phyloP scores from a whole-genome alignment of 2,113 vertebrate species.

The Corydoras sp. region DNA sequence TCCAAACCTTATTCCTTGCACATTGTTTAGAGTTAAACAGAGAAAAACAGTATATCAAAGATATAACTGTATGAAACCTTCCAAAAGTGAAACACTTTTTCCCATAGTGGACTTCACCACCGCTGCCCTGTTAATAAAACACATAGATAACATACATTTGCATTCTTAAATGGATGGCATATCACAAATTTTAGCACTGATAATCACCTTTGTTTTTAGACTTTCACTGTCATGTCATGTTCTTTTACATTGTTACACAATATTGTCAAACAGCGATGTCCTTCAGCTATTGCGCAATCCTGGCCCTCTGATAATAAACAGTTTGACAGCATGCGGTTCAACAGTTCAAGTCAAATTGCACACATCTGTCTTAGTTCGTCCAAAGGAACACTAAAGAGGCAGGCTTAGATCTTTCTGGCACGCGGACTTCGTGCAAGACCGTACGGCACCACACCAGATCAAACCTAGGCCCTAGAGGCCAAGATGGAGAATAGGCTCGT shows the following conservation, averaged over 20 bases:
- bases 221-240: not conserved
- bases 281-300: constrained; percentile 40
- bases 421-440: constrained; percentile 25
- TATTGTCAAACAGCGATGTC: constrained; percentile 37
- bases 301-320: constrained; percentile 45
- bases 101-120: no score
- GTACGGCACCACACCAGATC: constrained; percentile 34
- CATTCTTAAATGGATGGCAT: constrained; percentile 5
- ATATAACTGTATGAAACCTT: no score
- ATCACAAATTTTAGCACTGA: not conserved
- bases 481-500: constrained; percentile 34
- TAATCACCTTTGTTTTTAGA: not conserved
- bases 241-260: constrained; percentile 32
- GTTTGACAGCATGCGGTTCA: constrained; percentile 43
- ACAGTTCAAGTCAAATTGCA: constrained; percentile 47
- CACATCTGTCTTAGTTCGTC: constrained; percentile 42
- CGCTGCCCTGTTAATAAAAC: no score
- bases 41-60: no score
- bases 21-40: no score
- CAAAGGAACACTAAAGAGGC: constrained; percentile 40
- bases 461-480: constrained; percentile 37
- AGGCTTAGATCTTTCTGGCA: constrained; percentile 42
- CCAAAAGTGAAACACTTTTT: no score
- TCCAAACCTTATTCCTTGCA: no score
- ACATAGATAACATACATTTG: no score